These are phyloP conservation scores for Arge pagana DNA, from an alignment of 2,888 invertebrate species.

Conservation along the genomic window DNA sequence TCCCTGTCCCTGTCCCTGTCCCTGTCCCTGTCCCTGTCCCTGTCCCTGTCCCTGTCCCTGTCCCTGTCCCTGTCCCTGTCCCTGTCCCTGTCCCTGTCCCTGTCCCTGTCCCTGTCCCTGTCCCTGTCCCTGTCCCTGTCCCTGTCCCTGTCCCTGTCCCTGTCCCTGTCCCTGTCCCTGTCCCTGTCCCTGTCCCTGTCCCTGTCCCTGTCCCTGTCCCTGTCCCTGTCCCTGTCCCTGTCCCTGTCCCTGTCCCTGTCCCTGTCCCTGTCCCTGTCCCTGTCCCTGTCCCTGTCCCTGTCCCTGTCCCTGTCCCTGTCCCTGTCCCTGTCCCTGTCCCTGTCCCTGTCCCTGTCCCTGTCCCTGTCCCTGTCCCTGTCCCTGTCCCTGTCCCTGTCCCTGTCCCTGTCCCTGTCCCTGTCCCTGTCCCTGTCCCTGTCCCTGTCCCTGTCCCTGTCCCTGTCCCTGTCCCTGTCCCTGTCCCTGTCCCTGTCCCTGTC, in stretches of 20 bases:
- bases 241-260: background rate
- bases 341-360: background rate
- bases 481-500: background rate
- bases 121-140: background rate
- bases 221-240: background rate
- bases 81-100: background rate
- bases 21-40: background rate
- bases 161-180: background rate
- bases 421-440: background rate
- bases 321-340: background rate
- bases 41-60: background rate
- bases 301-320: background rate
- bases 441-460: background rate
- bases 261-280: background rate
- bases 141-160: background rate
- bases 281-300: background rate
- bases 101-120: background rate
- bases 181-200: background rate
- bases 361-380: background rate
- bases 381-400: background rate
- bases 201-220: background rate
- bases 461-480: background rate
- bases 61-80: background rate
- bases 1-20: background rate
- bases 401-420: background rate